Conservation (phyloP, 2,113 vertebrate species). For the Poecile atricapillus region DNA sequence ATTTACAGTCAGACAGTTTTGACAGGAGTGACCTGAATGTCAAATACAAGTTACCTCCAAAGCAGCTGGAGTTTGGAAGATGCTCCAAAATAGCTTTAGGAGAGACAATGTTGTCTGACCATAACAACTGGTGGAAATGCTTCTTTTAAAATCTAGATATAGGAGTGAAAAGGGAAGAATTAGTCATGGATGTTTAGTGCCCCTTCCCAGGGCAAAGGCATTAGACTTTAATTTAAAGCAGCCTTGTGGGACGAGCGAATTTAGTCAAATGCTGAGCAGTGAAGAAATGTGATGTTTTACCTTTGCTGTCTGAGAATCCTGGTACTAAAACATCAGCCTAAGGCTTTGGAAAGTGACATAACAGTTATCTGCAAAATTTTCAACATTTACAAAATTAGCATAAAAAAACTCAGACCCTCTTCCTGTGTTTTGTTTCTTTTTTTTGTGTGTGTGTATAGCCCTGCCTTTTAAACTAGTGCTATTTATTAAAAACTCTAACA, state of each 20-base stretch:
- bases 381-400: neutral
- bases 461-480: neutral
- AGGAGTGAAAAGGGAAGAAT: neutral
- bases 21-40: neutral
- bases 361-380: neutral
- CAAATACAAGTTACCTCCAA: neutral
- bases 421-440: neutral
- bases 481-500: neutral
- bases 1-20: neutral
- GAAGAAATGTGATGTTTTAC: neutral
- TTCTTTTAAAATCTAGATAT: neutral
- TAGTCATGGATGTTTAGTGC: neutral
- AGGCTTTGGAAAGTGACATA: neutral
- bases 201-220: neutral
- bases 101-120: neutral
- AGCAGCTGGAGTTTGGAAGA: accelerated
- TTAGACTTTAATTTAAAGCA: neutral
- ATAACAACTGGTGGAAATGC: neutral
- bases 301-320: neutral
- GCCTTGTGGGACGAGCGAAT: neutral
- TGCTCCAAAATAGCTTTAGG: neutral
- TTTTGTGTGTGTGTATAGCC: neutral
- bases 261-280: neutral
- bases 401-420: neutral
- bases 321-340: neutral